Percentiles rank a stretch among this genome's conserved stretches.
Evolutionary conservation across 1,140 invertebrate genomes (phyloP).

Genomic region (Nasonia giraulti): DNA sequence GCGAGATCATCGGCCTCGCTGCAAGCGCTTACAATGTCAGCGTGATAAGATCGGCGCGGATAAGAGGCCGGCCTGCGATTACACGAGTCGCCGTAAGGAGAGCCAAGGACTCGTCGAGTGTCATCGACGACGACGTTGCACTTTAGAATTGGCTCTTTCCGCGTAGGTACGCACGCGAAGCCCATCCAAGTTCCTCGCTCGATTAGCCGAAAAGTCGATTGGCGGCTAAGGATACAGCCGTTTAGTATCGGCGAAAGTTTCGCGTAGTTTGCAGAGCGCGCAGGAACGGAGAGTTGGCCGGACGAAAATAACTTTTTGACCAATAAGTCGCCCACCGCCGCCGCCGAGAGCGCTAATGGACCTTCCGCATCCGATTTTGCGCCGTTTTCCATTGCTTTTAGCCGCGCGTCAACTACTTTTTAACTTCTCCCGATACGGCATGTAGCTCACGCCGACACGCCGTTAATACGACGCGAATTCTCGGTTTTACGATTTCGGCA

Average conservation of each 20-base stretch:
- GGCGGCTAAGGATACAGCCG: no score
- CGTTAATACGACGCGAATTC: not conserved
- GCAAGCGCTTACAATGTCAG: constrained; percentile 58
- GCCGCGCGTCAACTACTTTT: not conserved
- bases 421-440: not conserved
- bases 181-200: no score
- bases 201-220: no score
- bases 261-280: not conserved
- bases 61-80: constrained; percentile 14
- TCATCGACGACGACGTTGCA: constrained; percentile 33
- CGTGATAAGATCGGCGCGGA: constrained; percentile 57
- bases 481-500: constrained; percentile 27
- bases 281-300: not conserved
- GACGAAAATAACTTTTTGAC: constrained; percentile 38
- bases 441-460: not conserved
- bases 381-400: constrained; percentile 33
- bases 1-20: constrained; percentile 41
- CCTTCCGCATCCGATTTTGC: constrained; percentile 26
- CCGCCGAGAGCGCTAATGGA: constrained; percentile 3
- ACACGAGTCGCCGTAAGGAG: constrained; percentile 26
- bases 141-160: constrained; percentile 25
- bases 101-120: constrained; percentile 40
- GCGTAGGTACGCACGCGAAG: not conserved
- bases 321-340: constrained; percentile 13
- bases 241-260: not conserved